Evolutionary conservation across 2,113 vertebrate species (phyloP), one percentile per base, ranked within the genome.

Genomic region (Perca flavescens): DNA sequence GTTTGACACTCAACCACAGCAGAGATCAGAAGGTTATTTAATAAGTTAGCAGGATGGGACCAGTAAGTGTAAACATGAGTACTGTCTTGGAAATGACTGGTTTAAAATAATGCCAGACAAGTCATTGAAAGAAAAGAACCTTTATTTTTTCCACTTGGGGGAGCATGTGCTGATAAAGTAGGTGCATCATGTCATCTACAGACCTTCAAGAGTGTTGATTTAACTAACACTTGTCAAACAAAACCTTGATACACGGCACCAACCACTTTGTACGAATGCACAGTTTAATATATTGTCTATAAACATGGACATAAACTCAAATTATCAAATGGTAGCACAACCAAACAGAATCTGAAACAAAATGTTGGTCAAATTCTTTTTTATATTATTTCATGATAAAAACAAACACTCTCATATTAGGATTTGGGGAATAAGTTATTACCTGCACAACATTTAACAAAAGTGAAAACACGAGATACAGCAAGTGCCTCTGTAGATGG

Each of bases 321-420:
- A 52, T 9, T 5, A 15, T 49, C 13, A 71, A 36, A 58, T 19
- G 8, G 7, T 11, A 47, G 2, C 22, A 12, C 1, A 66, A 13
- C 34, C 17, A 36, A 72, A 74, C 17, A 69, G 12, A 16, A 7
- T 2, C 31, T 54, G 17, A 14, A 16, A 43, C 40, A 11, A 22
- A 6, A 49, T 49, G n/a, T 46, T 25, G 14, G n/a, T 66, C 4
- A 28, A 22, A 47, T 49, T 12, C 0, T 28, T 17, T 66, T 28
- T 79, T 72, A 11, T 43, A 43, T 11, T 68, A 36, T 72, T 79
- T 79, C 5, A 50, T 13, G 3, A 74, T 21, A 47, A 10, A 50
- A 74, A 54, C 50, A 79, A 61, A 6, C 21, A 16, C 7, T 69
- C 13, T n/a, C n/a, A 53, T 49, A 49, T 43, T 4, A 60, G 22